These are phyloP conservation scores for Apamea crenata DNA, from an alignment of 2,888 invertebrate genomes.

Conservation along the genomic window DNA sequence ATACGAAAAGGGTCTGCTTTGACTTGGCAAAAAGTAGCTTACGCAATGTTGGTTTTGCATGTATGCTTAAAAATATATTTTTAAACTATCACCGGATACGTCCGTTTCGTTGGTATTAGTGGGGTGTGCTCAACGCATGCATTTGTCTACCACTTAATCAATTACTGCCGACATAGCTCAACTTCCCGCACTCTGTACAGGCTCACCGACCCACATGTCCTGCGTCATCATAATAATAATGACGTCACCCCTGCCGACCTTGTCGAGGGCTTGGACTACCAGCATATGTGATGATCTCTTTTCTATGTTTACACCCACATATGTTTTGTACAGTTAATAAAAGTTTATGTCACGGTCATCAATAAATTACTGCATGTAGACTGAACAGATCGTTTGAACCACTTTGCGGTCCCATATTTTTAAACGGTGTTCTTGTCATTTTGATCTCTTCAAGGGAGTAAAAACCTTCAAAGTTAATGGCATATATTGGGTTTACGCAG, in stretches of 20 bases:
- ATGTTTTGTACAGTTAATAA: conserved; percentile 56
- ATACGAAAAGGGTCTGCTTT: conserved; percentile 28
- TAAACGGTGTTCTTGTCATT: background rate
- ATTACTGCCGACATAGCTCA: conserved; percentile 74
- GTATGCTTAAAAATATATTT: conserved; percentile 64
- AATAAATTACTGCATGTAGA: conserved; percentile 18
- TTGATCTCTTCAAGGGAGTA: background rate
- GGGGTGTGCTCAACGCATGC: conserved; percentile 57
- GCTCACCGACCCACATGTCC: conserved; percentile 80
- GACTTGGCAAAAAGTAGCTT: conserved; percentile 10
- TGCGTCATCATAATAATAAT: conserved; percentile 80
- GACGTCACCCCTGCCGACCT: conserved; percentile 85
- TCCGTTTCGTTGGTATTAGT: conserved; percentile 67
- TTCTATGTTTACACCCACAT: conserved; percentile 79
- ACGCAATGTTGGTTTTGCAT: conserved; percentile 28
- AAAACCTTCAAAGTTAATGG: background rate
- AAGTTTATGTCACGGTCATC: conserved; percentile 43
- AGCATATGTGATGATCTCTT: conserved; percentile 78
- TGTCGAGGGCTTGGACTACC: conserved; percentile 79
- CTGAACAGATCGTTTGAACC: background rate
- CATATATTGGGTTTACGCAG: background rate
- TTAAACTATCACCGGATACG: conserved; percentile 78
- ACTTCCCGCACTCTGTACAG: conserved; percentile 76
- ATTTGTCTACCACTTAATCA: conserved; percentile 81
- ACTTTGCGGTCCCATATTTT: background rate